Percentiles rank a stretch among this genome's conserved stretches.
These are phyloP conservation scores for Drosophila pruinosa DNA, from an alignment of 1,140 invertebrate genomes.

Conservation along the genomic window DNA sequence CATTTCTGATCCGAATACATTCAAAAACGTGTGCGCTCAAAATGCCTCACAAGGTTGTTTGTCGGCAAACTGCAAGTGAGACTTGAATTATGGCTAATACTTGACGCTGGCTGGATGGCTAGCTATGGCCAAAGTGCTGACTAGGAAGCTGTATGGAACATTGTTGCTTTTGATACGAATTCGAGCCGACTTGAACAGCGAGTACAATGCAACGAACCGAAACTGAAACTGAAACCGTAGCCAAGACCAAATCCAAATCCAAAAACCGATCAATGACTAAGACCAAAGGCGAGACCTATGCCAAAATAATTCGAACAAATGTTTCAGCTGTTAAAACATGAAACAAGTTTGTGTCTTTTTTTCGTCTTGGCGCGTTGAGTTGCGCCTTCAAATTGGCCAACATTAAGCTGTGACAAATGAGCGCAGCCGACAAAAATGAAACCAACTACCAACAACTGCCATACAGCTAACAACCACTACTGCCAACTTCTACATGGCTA, in stretches of 20 bases:
- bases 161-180: constrained; percentile 6
- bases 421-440: constrained; percentile 52
- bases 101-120: background rate
- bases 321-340: constrained; percentile 52
- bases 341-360: constrained; percentile 51
- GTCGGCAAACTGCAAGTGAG: constrained; percentile 11
- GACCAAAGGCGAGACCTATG: constrained; percentile 31
- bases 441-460: constrained; percentile 16
- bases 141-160: constrained; percentile 52
- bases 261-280: constrained; percentile 35
- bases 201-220: constrained; percentile 34
- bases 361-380: constrained; percentile 2
- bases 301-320: constrained; percentile 56
- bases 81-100: constrained; percentile 31
- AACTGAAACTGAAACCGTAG: background rate
- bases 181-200: background rate
- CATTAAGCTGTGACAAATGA: constrained; percentile 61
- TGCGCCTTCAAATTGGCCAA: constrained; percentile 39
- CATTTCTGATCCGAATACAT: constrained; percentile 26
- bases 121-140: constrained; percentile 33
- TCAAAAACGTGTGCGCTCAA: constrained; percentile 38
- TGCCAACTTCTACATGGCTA: constrained; percentile 10
- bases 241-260: background rate
- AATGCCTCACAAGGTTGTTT: constrained; percentile 46
- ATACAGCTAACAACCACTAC: constrained; percentile 5